Base-by-base conservation (phyloP, 2,888 invertebrate genomes). In the Psylliodes chrysocephalus region DNA sequence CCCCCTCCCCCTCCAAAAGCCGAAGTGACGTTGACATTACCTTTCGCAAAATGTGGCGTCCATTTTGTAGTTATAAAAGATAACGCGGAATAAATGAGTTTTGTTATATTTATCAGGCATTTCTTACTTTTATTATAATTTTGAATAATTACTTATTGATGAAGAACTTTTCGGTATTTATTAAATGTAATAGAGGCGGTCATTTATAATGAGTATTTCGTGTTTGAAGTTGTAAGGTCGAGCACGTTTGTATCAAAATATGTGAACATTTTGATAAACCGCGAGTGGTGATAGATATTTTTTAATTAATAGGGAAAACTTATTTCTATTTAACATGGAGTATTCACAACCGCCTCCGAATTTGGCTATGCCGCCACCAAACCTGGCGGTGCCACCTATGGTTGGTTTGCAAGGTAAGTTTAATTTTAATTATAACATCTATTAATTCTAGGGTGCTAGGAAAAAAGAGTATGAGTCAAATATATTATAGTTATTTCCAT, bases 281-380 rank as follows among this genome's bases (percentile, higher is more conserved):
- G 10, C 12, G 35, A n/a, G 35, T 35, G 35, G 6, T 35, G 2
- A 17, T 17, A 42, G 18, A 14, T 42, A 14, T 42, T 42, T 18
- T 4, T 38, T 12, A 4, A 5, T 14, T 14, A 35, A 35, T 42
- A 7, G 2, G 2, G 7, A 17, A 17, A 10, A 7, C 4, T 42
- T 42, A 40, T 8, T 8, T 3, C n/a, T 40, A 4, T 8, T 2
- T 3, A 60, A 47, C 14, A 82, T 82, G 81, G 82, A 82, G 51
- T 82, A 81, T 64, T 79, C 79, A 47, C 80, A 80, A 68, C 80
- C 80, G 30, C 82, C 85, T 47, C 85, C 85, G 7, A 84, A 84
- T 70, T 76, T 85, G 82, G 79, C 84, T 0, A 80, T 84, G 56
- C 85, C 80, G 25, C 78, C 80, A 30, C 79, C 80, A 19, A 85